These are phyloP conservation scores for Diarsia brunnea DNA, from an alignment of 2,888 invertebrate species.

Conservation along the genomic window DNA sequence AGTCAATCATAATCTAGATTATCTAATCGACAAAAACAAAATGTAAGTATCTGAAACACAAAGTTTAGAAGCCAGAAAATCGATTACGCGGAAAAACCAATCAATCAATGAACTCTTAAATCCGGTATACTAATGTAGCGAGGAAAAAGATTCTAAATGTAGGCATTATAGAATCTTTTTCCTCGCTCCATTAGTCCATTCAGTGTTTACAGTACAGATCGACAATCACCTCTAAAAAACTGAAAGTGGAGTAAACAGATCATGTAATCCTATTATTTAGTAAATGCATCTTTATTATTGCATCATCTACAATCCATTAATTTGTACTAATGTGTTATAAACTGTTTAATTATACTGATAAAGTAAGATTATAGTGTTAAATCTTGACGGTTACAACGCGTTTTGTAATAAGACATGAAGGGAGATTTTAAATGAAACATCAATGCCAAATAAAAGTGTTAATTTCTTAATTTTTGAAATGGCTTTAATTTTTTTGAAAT, in stretches of 20 bases:
- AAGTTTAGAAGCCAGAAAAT: slow-evolving; percentile 36
- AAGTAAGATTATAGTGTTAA: slow-evolving; percentile 31
- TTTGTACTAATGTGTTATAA: slow-evolving; percentile 38
- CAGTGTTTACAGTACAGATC: slow-evolving; percentile 24
- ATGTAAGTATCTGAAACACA: slow-evolving; percentile 11
- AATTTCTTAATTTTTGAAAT: slow-evolving; percentile 31
- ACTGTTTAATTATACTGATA: slow-evolving; percentile 38
- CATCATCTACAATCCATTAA: slow-evolving; percentile 39
- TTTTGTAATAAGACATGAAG: slow-evolving; percentile 40
- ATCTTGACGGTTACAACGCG: slow-evolving; percentile 14
- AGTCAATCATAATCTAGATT: slow-evolving; percentile 31
- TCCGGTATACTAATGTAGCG: slow-evolving; percentile 32
- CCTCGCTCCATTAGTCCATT: no score
- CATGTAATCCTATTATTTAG: slow-evolving; percentile 49
- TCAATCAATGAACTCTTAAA: slow-evolving; percentile 35
- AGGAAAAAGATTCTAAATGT: slow-evolving; percentile 40
- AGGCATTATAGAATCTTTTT: no score
- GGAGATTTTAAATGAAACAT: slow-evolving; percentile 23
- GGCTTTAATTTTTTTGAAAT: slow-evolving; percentile 1
- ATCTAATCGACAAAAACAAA: slow-evolving; percentile 50
- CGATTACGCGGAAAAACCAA: slow-evolving; percentile 48
- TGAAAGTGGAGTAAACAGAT: slow-evolving; percentile 49
- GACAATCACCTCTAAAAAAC: slow-evolving; percentile 38
- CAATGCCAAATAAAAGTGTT: slow-evolving; percentile 36
- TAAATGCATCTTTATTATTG: slow-evolving; percentile 42